Evolutionary conservation across 2,797 vertebrate species (phyloP).

Genomic region (Rhinoraja longicauda): DNA sequence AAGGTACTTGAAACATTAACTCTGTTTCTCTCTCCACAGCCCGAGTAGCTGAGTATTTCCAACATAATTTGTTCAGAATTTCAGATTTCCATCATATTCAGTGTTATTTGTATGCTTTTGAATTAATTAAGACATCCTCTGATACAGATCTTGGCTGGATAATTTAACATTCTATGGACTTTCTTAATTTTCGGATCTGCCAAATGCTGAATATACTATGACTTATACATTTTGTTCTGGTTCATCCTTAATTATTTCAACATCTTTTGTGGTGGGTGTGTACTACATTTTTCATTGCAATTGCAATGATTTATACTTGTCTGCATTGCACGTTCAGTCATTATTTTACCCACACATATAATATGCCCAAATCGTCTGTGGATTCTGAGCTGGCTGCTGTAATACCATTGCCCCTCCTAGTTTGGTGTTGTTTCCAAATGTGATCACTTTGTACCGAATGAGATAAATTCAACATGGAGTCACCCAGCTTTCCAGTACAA

Average conservation of each 20-base stretch:
- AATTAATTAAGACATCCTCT: not conserved
- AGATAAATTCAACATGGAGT: not conserved
- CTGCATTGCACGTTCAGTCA: not conserved
- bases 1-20: no score
- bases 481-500: not conserved
- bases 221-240: not conserved
- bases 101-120: no score
- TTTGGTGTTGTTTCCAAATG: not conserved
- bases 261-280: constrained; percentile 9
- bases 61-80: not conserved
- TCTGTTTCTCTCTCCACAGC: not conserved
- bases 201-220: not conserved
- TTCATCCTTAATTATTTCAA: constrained; percentile 6
- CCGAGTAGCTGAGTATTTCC: not conserved
- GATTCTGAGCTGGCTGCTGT: not conserved
- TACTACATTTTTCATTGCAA: not conserved
- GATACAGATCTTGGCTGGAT: not conserved
- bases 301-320: constrained; percentile 17
- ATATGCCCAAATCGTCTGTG: not conserved
- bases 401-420: not conserved
- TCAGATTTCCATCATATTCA: not conserved
- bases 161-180: not conserved
- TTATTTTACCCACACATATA: not conserved
- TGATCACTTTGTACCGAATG: not conserved
- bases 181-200: not conserved